Conservation (phyloP, 2,797 vertebrate species). For the Tokudaia muenninki region DNA sequence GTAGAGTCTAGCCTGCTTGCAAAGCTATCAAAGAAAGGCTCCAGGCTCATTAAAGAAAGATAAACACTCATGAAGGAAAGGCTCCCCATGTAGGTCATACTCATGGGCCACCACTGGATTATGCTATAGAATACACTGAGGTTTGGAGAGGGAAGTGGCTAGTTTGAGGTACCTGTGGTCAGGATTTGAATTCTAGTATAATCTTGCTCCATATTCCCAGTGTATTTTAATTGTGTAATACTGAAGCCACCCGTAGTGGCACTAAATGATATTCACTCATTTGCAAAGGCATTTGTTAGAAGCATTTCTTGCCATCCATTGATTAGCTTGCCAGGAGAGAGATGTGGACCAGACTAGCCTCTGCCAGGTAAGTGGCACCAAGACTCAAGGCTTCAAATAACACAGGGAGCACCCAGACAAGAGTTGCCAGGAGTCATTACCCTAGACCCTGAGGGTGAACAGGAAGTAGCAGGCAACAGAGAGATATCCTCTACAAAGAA, state of each 20-base stretch:
- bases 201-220: neutral
- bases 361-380: neutral
- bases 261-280: constrained; percentile 6
- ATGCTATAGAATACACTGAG: neutral
- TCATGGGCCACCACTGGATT: neutral
- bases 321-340: constrained; percentile 51
- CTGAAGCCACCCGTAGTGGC: neutral
- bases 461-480: neutral
- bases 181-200: neutral
- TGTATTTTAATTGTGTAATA: neutral
- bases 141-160: neutral
- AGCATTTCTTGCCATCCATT: constrained; percentile 52
- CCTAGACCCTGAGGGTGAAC: neutral
- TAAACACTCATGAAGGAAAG: neutral
- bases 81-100: neutral
- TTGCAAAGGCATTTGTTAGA: constrained; percentile 60
- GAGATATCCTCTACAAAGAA: neutral
- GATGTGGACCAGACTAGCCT: constrained; percentile 14
- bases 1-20: neutral
- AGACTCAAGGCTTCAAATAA: neutral
- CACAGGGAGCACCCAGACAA: neutral
- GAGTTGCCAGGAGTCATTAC: neutral
- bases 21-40: neutral
- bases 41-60: neutral
- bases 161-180: neutral